These are phyloP conservation scores for Crocallis elinguaria DNA, from an alignment of 2,888 invertebrate genomes.

Conservation along the genomic window DNA sequence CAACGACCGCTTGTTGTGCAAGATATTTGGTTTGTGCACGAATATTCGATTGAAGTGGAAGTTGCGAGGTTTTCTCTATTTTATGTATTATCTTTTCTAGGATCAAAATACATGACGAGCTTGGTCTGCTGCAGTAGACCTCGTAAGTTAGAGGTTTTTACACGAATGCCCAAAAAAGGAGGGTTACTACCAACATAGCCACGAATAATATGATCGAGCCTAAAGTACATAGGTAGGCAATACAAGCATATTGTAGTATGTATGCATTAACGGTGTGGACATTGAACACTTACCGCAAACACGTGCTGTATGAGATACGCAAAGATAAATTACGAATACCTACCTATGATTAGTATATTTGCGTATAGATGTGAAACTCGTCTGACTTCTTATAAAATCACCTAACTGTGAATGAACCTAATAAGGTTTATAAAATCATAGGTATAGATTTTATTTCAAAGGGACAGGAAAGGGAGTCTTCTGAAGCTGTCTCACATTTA, in stretches of 20 bases:
- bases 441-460: too few species aligned
- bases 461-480: too few species aligned
- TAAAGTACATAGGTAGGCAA: not conserved
- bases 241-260: too few species aligned
- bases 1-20: slow-evolving; percentile 2
- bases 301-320: slow-evolving; percentile 4
- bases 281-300: slow-evolving; percentile 8
- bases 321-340: not conserved
- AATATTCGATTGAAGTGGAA: not conserved
- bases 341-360: not conserved
- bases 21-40: slow-evolving; percentile 1
- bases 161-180: too few species aligned
- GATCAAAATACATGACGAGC: not conserved
- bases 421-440: too few species aligned
- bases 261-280: not conserved
- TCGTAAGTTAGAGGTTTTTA: too few species aligned
- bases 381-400: not conserved
- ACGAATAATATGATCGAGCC: too few species aligned
- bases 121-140: too few species aligned
- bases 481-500: too few species aligned
- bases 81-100: not conserved
- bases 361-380: not conserved
- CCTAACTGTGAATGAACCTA: too few species aligned
- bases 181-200: too few species aligned
- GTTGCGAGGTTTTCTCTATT: not conserved